phyloP scores from a whole-genome alignment of 2,888 invertebrate genomes.

The Exocentrus adspersus region DNA sequence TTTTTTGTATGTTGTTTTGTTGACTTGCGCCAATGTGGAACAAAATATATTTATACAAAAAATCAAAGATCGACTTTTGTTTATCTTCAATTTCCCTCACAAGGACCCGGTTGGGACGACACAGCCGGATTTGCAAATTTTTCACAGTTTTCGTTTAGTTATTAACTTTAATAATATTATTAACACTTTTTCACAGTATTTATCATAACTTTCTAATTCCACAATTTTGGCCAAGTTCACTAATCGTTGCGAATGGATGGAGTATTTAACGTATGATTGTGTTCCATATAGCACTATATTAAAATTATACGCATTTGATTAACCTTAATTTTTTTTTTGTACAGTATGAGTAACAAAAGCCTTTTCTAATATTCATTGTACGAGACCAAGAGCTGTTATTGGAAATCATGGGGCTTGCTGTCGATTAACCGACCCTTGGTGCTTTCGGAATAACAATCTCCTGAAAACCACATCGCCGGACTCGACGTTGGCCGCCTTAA shows the following conservation, averaged over 20 bases:
- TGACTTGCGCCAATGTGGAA: constrained; percentile 66
- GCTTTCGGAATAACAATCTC: no score
- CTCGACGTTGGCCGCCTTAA: no score
- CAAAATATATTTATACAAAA: constrained; percentile 65
- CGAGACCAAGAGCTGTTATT: neutral
- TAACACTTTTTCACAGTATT: constrained; percentile 52
- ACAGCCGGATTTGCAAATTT: constrained; percentile 15
- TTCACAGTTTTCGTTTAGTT: constrained; percentile 35
- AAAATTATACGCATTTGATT: constrained; percentile 48
- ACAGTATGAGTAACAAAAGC: constrained; percentile 47
- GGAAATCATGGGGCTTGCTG: constrained; percentile 14
- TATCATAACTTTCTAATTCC: constrained; percentile 61
- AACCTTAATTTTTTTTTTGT: constrained; percentile 49
- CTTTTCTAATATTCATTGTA: constrained; percentile 37
- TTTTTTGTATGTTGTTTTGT: constrained; percentile 65
- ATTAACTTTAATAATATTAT: constrained; percentile 47
- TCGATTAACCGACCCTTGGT: no score
- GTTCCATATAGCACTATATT: constrained; percentile 59
- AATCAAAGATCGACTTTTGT: constrained; percentile 54
- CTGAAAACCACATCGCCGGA: no score
- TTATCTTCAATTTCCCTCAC: constrained; percentile 40
- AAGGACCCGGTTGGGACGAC: constrained; percentile 13
- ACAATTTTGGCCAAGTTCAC: constrained; percentile 64
- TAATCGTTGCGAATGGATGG: constrained; percentile 55
- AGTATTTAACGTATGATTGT: constrained; percentile 53